Conservation (phyloP, 2,113 vertebrate species). For the Forbesichthys agassizii region DNA sequence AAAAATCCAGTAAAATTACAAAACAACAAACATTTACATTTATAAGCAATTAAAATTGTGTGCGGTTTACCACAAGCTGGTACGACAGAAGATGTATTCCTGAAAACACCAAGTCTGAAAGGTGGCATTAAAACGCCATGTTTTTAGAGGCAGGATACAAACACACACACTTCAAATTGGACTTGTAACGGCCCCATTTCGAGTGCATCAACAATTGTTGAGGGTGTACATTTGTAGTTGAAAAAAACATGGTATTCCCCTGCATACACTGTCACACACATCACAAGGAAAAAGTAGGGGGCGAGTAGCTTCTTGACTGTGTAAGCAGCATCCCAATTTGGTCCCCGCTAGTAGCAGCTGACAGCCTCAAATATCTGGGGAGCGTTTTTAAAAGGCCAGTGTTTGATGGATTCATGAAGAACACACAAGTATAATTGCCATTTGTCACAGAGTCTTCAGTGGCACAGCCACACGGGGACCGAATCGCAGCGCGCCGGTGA, state of each 20-base stretch:
- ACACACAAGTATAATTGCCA: constrained; percentile 87
- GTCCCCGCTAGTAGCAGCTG: constrained; percentile 76
- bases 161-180: constrained; percentile 65
- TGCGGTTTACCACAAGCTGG: constrained; percentile 28
- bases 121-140: constrained; percentile 62
- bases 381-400: constrained; percentile 85
- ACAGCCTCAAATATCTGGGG: constrained; percentile 82
- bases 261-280: constrained; percentile 82
- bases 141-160: constrained; percentile 34
- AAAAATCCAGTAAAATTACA: constrained; percentile 3
- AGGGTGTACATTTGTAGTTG: constrained; percentile 81
- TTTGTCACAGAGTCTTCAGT: constrained; percentile 80
- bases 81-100: constrained; percentile 16
- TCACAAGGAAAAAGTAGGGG: constrained; percentile 76
- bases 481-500: constrained; percentile 45
- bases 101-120: constrained; percentile 57
- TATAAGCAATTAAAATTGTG: constrained; percentile 34
- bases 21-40: too few species aligned
- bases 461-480: constrained; percentile 73
- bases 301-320: constrained; percentile 78
- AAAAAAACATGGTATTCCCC: constrained; percentile 81
- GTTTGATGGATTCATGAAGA: constrained; percentile 85
- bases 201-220: constrained; percentile 81
- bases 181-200: constrained; percentile 75
- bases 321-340: constrained; percentile 84